Evolutionary conservation across 1,140 invertebrate genomes (phyloP), one percentile per base, ranked within the genome.

Genomic region (Temnothorax nylanderi): DNA sequence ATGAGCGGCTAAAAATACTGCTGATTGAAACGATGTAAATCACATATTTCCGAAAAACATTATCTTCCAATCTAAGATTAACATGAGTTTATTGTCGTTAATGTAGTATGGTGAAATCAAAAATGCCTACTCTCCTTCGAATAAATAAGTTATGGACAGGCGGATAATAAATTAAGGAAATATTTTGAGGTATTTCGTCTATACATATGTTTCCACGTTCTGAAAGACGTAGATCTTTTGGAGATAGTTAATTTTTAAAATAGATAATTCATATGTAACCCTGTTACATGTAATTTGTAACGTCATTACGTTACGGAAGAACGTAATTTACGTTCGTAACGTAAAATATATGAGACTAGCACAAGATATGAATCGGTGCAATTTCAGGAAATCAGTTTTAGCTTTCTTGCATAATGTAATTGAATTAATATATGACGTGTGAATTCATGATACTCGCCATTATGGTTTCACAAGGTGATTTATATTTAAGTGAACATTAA

Each of bases 351-450:
- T 47, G 16, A 58, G 51, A 47, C 13, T 74, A 47, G 16, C 26
- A 34, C 13, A 58, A 80, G 41, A 80, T 26, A 34, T 65, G n/a
- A 65, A 54, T 34, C 32, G 37, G 26, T 13, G 18, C 13, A 21
- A 58, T 82, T 74, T 60, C 13, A 74, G 44, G 10, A 18, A 62
- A 62, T 60, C 11, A 58, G 5, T 71, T 80, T 58, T 49, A 82
- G 18, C 16, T 69, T 18, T 34, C 34, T 67, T 82, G 32, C n/a
- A 74, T 74, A 44, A 69, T 44, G 10, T 16, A 81, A 26, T 26
- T 44, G 34, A 58, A 51, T 72, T 84, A 87, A 82, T 60, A 41
- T 62, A 80, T 90, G 81, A 58, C 51, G 7, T 76, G 18, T 69
- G 37, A 32, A 71, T 58, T 69, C 44, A 71, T 2, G 18, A 72